Evolutionary conservation across 2,888 invertebrate genomes (phyloP), one percentile per base, ranked within the genome.

Genomic region (Dolichopus griseipennis): DNA sequence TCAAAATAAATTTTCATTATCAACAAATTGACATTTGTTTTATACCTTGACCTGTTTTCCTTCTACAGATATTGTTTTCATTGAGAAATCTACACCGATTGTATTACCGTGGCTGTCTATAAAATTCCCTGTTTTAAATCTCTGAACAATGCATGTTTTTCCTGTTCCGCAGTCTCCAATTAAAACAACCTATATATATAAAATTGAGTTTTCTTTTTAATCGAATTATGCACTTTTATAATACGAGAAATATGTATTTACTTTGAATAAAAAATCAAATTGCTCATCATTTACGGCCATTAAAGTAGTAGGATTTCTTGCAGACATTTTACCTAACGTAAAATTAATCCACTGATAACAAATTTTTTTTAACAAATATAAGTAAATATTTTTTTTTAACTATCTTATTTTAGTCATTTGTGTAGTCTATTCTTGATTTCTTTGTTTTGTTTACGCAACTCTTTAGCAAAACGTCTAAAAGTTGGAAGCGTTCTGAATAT

Each of bases 21-120:
- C 41, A 22, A 65, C 6, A 37, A 37, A 37, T 67, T 65, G 52
- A 64, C 66, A 21, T 33, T 65, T 22, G 68, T 67, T 66, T 63
- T 20, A 68, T 83, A 96, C 95, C 90, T 97, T 97, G 74, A 97
- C 92, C 84, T 91, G 90, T 82, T 97, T 97, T 67, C 92, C 93
- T 80, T 97, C 96, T 65, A 97, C 90, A 73, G 91, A 86, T 62
- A 97, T 87, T 67, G 96, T 97, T 87, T 97, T 97, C 96, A 97
- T 97, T 71, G 96, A 96, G 84, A 97, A 97, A 83, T 97, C 97
- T 68, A 97, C 97, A 72, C 97, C 97, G 78, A 97, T 97, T 65
- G 97, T 97, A 79, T 93, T 96, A 69, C 95, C 95, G 83, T 97
- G 95, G 73, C 92, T 86, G 83, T 97, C 97, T 73, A 95, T 90